phyloP scores from a whole-genome alignment of 2,113 vertebrate genomes.

The Pygoscelis antarcticus region DNA sequence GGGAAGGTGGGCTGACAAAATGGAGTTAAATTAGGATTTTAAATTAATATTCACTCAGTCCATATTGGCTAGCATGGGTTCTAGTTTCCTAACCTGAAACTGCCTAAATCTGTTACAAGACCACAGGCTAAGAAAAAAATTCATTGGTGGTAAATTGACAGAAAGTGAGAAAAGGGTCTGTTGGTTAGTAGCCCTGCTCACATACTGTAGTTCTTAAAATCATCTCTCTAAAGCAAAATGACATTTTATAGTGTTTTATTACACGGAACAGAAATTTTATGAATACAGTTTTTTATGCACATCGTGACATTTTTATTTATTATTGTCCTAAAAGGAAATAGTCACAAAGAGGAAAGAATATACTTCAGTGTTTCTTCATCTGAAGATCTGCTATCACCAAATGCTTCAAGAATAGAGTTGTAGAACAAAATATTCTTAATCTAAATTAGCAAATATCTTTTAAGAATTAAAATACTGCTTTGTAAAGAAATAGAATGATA shows the following conservation, averaged over 20 bases:
- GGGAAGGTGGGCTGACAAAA: background rate
- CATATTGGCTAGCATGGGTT: background rate
- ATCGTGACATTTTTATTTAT: background rate
- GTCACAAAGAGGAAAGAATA: background rate
- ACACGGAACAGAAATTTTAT: background rate
- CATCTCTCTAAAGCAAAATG: background rate
- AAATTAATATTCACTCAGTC: background rate
- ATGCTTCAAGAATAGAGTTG: background rate
- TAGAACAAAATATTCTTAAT: background rate
- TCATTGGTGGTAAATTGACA: background rate
- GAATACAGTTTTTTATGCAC: background rate
- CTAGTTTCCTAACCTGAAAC: background rate
- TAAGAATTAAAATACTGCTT: background rate
- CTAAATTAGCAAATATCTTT: background rate
- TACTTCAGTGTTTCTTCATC: background rate
- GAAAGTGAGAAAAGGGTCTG: background rate
- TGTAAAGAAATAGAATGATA: background rate
- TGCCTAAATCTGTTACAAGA: background rate
- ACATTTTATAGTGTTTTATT: background rate
- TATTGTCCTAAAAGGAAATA: background rate
- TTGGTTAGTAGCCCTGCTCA: background rate
- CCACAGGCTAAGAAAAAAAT: background rate
- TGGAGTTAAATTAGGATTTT: background rate
- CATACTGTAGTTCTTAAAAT: background rate
- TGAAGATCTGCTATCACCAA: background rate